A percentile compares a stretch with the other conserved stretches of the same genome.
Conservation (phyloP, 1,140 invertebrate species). For the Macrocentrus cingulum region DNA sequence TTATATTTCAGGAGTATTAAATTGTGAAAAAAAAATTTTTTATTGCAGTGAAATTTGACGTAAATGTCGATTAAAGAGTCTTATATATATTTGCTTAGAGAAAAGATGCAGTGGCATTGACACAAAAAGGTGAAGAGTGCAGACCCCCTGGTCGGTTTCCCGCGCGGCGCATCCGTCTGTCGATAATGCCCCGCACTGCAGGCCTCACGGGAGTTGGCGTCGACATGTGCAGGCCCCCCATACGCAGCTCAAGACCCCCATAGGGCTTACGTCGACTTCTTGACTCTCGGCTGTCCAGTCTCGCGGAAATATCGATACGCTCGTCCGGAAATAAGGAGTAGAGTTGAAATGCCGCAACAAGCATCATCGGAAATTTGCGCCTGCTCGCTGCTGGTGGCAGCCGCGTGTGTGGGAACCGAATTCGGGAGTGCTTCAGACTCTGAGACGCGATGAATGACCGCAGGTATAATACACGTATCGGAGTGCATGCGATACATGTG, state of each 20-base stretch:
- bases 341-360: conserved; percentile 6
- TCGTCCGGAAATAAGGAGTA: conserved; percentile 31
- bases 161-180: conserved; percentile 47
- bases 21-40: too few relatives aligned
- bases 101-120: too few relatives aligned
- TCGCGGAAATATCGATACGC: conserved; percentile 50
- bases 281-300: conserved; percentile 41
- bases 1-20: too few relatives aligned
- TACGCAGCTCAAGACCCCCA: conserved; percentile 25
- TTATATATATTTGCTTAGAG: too few relatives aligned
- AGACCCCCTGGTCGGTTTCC: conserved; percentile 44
- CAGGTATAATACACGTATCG: neutral
- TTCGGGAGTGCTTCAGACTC: conserved; percentile 1
- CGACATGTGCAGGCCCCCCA: conserved; percentile 21
- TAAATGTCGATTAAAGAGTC: too few relatives aligned
- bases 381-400: conserved; percentile 39
- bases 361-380: neutral
- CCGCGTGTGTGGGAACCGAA: conserved; percentile 45
- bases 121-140: conserved; percentile 30
- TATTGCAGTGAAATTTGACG: too few relatives aligned
- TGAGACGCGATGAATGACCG: conserved; percentile 15
- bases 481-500: neutral
- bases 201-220: conserved; percentile 24
- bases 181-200: conserved; percentile 40
- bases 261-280: conserved; percentile 27